Conservation (phyloP, 2,113 vertebrate genomes). For the Labeo catla region DNA sequence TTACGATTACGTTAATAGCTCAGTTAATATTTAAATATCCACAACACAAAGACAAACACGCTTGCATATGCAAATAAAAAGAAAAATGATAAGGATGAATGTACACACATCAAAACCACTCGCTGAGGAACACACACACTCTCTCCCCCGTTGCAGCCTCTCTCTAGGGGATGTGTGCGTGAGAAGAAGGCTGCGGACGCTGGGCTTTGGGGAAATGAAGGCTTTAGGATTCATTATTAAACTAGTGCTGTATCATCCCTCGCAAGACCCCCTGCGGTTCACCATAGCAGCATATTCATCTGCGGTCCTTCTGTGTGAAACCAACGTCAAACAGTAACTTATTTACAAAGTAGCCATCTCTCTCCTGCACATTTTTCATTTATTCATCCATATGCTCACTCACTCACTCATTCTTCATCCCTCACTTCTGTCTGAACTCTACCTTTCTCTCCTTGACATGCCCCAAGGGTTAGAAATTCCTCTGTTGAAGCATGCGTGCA, state of each 20-base stretch:
- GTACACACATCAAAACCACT: constrained; percentile 46
- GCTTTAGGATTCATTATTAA: constrained; percentile 83
- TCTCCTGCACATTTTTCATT: constrained; percentile 32
- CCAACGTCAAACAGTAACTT: constrained; percentile 29
- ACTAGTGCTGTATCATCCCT: constrained; percentile 74
- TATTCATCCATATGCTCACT: constrained; percentile 1
- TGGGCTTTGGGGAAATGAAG: constrained; percentile 79
- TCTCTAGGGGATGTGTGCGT: constrained; percentile 74
- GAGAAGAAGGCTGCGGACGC: constrained; percentile 71
- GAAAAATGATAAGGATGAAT: background rate
- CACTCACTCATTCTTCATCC: constrained; percentile 31
- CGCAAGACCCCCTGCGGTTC: constrained; percentile 66
- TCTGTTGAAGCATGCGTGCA: constrained; percentile 31
- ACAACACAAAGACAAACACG: background rate
- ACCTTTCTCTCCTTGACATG: constrained; percentile 40
- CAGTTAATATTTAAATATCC: background rate
- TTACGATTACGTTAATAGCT: background rate
- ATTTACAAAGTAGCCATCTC: background rate
- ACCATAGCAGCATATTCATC: background rate
- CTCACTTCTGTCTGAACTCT: constrained; percentile 11
- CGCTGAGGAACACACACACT: constrained; percentile 46
- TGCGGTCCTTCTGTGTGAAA: constrained; percentile 4
- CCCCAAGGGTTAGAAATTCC: constrained; percentile 55
- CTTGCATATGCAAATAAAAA: constrained; percentile 15
- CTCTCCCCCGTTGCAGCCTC: constrained; percentile 55